Evolutionary conservation across 1,140 invertebrate species (phyloP), one percentile per base, ranked within the genome.

Genomic region (Brachionus angularis): DNA sequence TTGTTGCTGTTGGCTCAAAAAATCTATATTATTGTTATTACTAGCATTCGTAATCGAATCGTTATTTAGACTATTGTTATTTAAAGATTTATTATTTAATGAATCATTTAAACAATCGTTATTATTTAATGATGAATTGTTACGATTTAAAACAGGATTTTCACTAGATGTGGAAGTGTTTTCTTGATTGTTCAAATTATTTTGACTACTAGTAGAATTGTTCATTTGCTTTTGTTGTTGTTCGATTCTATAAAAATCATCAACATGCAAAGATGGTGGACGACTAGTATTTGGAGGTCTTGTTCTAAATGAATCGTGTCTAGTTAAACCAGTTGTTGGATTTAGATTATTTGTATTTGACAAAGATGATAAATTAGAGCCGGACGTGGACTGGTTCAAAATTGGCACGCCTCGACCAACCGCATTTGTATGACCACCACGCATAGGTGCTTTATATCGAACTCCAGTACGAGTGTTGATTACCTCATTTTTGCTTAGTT

Each of bases 211-310:
- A 16, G 52, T 5, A 2, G 29, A 64, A 46, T n/a, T 67, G 42
- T 47, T 67, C 16, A 50, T 29, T 29, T 67, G 42, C 23, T 67
- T 67, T 46, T 67, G 62, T 29, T 52, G 47, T 16, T 55, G 47
- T 53, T 71, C 67, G 10, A 71, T 39, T 2, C 49, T 27, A 52
- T 71, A 52, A 61, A 71, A 71, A 27, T 71, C 70, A 25, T 71
- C 70, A 8, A 71, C 70, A 49, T 71, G 70, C 39, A 71, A 46
- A 33, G 70, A 71, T 5, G 70, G 70, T 21, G 70, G 70, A 21
- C 70, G 33, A 31, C 70, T 71, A 25, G 70, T 58, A 34, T 58
- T 71, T 18, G 21, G 34, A 16, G 70, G 52, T 14, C 50, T 21
- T 12, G 18, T 55, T 5, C 70, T 14, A 46, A 71, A 71, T 33